Evolutionary conservation across 2,113 vertebrate species (phyloP).

Genomic region (Cinclus cinclus): DNA sequence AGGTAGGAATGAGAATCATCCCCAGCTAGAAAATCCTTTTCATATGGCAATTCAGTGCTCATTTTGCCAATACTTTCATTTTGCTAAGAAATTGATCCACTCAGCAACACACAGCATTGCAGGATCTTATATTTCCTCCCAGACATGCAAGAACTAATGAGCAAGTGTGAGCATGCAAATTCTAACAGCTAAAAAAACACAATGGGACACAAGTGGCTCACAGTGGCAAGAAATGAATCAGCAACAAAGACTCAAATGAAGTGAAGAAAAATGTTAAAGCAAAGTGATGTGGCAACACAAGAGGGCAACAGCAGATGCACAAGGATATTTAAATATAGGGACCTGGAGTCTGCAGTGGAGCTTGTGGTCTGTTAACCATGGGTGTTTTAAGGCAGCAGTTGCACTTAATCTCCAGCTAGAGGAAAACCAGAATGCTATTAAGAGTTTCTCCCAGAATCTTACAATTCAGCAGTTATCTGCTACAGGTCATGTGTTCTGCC

Average conservation of each 20-base stretch:
- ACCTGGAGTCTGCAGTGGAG: constrained; percentile 89
- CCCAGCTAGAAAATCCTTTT: neutral
- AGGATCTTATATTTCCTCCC: neutral
- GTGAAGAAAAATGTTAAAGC: neutral
- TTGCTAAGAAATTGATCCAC: neutral
- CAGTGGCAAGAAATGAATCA: neutral
- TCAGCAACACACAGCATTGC: neutral
- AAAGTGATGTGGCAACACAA: neutral
- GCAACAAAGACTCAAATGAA: neutral
- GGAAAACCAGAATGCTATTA: constrained; percentile 29
- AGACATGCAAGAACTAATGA: neutral
- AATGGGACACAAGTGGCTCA: neutral
- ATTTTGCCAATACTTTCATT: neutral
- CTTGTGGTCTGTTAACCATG: constrained; percentile 88
- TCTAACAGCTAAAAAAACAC: neutral
- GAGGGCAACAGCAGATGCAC: neutral
- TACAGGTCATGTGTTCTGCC: neutral
- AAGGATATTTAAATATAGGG: neutral
- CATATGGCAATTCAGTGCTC: neutral
- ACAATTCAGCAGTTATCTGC: neutral
- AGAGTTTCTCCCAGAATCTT: neutral
- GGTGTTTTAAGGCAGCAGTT: constrained; percentile 88
- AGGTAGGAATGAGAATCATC: neutral
- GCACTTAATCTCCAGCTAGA: constrained; percentile 96
- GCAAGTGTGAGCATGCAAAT: neutral